Base-by-base conservation (phyloP, 2,888 invertebrate genomes). In the Scelioninae gen. 1 region DNA sequence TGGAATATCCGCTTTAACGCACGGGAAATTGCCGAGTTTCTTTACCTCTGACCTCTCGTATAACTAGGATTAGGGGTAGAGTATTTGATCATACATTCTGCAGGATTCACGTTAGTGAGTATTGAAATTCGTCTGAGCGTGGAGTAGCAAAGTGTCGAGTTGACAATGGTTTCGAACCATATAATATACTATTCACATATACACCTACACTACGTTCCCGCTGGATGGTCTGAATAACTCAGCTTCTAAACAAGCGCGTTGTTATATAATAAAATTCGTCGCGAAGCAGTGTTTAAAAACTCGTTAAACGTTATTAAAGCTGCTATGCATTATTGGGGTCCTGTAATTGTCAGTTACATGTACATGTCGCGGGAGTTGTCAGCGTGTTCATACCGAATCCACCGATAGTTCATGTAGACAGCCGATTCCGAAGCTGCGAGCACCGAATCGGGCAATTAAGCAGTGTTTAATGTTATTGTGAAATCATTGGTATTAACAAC, bases 1-100 rank as follows among this genome's bases (percentile, higher is more conserved):
- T 34, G 74, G 53, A 74, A 76, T 32, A 65, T 71, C 62, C 45
- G n/a, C 63, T 72, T 72, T 79, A 72, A 66, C 45, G 11, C n/a
- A 34, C 31, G 65, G 69, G 31, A n/a, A n/a, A 40, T 65, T 43
- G 6, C 15, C 3, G 40, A 75, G 53, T 60, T 63, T 75, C 80
- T 74, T 69, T 80, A 49, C 47, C 62, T 78, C 72, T 78, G 78
- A 72, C 74, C 77, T 66, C 29, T 51, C 62, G 68, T 75, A 65
- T 38, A 71, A 56, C 75, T 32, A 58, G 72, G 55, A 72, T 82
- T 74, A 71, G 55, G 47, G 53, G 49, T 13, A 32, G 53, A 38
- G 55, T 60, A 72, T 74, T 79, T 65, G 83, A 71, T 80, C 86
- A 82, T 87, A 86, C 84, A 85, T 87, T 86, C 84, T 58, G 84